These are phyloP conservation scores for Solenopsis invicta DNA, from an alignment of 1,140 invertebrate genomes.

Conservation along the genomic window DNA sequence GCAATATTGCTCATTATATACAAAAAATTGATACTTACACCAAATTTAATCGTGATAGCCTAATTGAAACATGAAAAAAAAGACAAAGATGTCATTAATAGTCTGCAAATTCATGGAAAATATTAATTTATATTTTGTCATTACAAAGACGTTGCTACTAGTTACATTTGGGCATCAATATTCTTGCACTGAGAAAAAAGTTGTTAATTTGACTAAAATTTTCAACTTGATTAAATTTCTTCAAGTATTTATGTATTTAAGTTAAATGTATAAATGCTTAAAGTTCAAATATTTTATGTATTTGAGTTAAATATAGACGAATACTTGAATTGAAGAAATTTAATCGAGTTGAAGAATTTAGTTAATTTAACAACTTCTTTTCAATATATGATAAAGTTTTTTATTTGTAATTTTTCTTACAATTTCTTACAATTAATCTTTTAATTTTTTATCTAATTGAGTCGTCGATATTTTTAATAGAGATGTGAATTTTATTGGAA, in stretches of 20 bases:
- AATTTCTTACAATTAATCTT: background rate
- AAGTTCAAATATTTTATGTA: no score
- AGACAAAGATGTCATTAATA: slow-evolving; percentile 7
- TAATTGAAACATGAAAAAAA: slow-evolving; percentile 71
- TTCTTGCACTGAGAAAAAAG: background rate
- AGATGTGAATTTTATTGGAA: background rate
- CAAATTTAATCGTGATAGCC: slow-evolving; percentile 81
- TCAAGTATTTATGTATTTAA: no score
- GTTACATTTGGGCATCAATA: background rate
- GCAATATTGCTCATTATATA: background rate
- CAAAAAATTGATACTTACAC: slow-evolving; percentile 76
- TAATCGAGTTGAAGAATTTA: no score
- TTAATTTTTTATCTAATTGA: background rate
- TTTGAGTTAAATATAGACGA: no score
- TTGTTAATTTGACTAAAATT: no score
- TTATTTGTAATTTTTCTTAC: background rate
- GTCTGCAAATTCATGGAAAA: background rate
- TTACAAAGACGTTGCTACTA: background rate
- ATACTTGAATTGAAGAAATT: no score
- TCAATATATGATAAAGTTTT: no score
- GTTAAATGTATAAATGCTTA: no score
- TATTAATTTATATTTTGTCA: background rate
- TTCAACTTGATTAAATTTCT: no score
- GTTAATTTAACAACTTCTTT: no score
- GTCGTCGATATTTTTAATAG: background rate